These are phyloP conservation scores for Tachystola acroxantha DNA, from an alignment of 2,888 invertebrate genomes.

Conservation along the genomic window DNA sequence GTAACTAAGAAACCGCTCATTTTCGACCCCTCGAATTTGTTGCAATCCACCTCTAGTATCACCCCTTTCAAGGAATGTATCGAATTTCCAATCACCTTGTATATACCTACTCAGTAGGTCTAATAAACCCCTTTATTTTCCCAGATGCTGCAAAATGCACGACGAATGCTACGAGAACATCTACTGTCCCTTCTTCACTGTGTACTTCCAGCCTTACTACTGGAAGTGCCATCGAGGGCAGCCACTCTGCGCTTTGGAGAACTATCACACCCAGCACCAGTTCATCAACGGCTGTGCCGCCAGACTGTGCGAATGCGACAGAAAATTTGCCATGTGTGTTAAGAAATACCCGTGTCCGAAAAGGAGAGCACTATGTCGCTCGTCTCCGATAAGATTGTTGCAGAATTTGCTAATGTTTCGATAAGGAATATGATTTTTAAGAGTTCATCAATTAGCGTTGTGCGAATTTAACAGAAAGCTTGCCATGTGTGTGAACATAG, in stretches of 20 bases:
- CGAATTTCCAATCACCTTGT: too few relatives aligned
- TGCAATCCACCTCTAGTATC: too few relatives aligned
- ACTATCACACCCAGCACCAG: conserved; percentile 45
- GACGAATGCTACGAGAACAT: conserved; percentile 91
- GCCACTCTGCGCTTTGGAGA: conserved; percentile 85
- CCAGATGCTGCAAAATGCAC: conserved; percentile 90
- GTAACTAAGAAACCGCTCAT: too few relatives aligned
- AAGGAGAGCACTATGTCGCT: conserved; percentile 83
- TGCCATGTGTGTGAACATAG: neutral
- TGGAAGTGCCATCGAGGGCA: conserved; percentile 90
- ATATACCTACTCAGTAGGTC: too few relatives aligned
- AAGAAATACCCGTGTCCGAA: conserved; percentile 85
- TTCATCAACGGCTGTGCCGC: conserved; percentile 82
- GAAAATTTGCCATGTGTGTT: conserved; percentile 88
- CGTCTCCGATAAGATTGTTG: conserved; percentile 84
- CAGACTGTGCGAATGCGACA: conserved; percentile 90
- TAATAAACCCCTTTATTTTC: neutral
- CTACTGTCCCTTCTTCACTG: conserved; percentile 87
- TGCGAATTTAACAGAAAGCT: neutral
- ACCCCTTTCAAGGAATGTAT: too few relatives aligned
- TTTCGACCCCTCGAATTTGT: too few relatives aligned
- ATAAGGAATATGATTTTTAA: conserved; percentile 12
- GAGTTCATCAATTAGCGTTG: neutral
- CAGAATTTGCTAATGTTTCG: conserved; percentile 84
- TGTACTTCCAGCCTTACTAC: conserved; percentile 92